phyloP scores from a whole-genome alignment of 37 sponge, comb jelly and placozoan genomes.

The Spongilla lacustris region DNA sequence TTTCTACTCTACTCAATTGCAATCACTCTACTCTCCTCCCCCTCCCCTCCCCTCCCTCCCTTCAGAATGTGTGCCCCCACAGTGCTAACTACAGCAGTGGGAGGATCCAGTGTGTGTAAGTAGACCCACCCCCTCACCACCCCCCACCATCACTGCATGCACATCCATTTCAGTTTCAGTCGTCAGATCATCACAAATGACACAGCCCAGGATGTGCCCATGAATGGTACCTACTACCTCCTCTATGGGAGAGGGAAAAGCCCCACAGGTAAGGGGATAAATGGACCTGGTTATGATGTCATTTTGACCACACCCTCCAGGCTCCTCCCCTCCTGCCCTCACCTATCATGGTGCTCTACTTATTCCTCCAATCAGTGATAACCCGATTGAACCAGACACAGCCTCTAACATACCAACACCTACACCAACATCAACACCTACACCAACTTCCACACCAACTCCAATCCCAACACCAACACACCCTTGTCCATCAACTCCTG shows the following conservation, averaged over 20 bases:
- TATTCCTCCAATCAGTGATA: not conserved
- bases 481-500: not conserved
- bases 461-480: no score
- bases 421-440: not conserved
- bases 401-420: not conserved
- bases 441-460: no score
- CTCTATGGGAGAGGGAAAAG: not conserved
- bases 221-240: not conserved
- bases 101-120: constrained; percentile 1
- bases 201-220: not conserved
- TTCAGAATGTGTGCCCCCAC: not conserved
- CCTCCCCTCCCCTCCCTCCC: not conserved
- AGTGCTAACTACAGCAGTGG: not conserved
- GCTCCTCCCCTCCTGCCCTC: not conserved
- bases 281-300: not conserved
- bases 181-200: constrained; percentile 1
- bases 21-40: no score
- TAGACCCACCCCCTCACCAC: not conserved
- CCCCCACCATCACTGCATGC: not conserved
- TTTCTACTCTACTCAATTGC: no score
- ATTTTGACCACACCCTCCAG: not conserved
- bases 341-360: not conserved
- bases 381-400: not conserved
- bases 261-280: not conserved
- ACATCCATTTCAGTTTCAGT: not conserved